Evolutionary conservation across 2,888 invertebrate genomes (phyloP).

Genomic region (Leptopilina syphax): DNA sequence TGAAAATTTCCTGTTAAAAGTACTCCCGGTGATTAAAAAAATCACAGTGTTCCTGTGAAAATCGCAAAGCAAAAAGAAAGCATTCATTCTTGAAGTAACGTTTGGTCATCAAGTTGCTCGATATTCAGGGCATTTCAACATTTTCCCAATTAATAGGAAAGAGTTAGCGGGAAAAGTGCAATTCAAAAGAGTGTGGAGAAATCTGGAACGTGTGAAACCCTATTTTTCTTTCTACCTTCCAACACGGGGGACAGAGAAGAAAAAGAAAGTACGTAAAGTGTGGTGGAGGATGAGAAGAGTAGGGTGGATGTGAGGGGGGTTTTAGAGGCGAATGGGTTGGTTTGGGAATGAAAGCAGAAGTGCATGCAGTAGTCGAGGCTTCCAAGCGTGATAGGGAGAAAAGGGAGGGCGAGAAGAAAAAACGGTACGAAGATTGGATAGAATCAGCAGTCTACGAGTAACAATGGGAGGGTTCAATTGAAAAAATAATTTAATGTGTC

Average conservation of each 20-base stretch:
- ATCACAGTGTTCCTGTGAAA: not conserved
- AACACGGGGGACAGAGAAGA: slow-evolving; percentile 50
- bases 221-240: slow-evolving; percentile 43
- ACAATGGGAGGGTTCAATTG: slow-evolving; percentile 75
- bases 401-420: slow-evolving; percentile 57
- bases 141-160: slow-evolving; percentile 66
- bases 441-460: slow-evolving; percentile 75
- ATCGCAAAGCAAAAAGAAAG: slow-evolving; percentile 11
- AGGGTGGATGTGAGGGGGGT: no score
- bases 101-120: slow-evolving; percentile 64
- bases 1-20: no score
- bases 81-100: slow-evolving; percentile 44
- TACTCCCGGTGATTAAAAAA: not conserved
- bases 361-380: slow-evolving; percentile 23
- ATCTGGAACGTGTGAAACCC: slow-evolving; percentile 52
- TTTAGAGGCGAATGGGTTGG: slow-evolving; percentile 49
- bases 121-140: slow-evolving; percentile 62
- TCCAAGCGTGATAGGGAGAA: slow-evolving; percentile 55
- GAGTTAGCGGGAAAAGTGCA: slow-evolving; percentile 48
- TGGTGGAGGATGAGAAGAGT: no score
- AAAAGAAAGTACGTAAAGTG: slow-evolving; percentile 47
- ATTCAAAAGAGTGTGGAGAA: slow-evolving; percentile 49
- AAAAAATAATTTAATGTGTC: slow-evolving; percentile 77
- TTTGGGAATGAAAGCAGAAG: slow-evolving; percentile 54
- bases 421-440: slow-evolving; percentile 71